These are phyloP conservation scores for Peromyscus californicus DNA, from an alignment of 2,113 vertebrate species.

Conservation along the genomic window DNA sequence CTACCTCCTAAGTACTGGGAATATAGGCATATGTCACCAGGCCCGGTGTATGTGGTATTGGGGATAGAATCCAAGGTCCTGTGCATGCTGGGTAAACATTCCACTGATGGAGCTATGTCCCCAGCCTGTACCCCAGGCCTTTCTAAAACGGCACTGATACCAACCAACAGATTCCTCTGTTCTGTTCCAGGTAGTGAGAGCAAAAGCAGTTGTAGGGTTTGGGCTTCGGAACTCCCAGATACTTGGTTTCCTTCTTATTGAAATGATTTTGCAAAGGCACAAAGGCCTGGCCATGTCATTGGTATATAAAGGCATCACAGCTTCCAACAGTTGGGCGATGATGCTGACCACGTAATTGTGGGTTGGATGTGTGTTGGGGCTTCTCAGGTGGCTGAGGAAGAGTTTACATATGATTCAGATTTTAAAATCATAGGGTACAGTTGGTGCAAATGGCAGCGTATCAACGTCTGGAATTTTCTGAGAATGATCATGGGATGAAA, in stretches of 20 bases:
- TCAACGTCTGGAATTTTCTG: constrained; percentile 9
- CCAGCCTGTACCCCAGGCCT: background rate
- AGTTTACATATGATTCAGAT: constrained; percentile 49
- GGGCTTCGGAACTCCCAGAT: background rate
- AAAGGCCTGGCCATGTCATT: rapidly evolving
- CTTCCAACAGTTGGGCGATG: background rate
- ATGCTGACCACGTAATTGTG: background rate
- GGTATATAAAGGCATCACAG: background rate
- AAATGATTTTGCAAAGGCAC: background rate
- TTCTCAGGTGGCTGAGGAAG: constrained; percentile 39
- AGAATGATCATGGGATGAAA: background rate
- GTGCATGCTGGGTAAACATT: background rate
- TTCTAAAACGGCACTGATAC: background rate
- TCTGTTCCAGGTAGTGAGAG: constrained; percentile 8
- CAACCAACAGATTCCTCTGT: constrained; percentile 5
- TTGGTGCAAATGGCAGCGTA: background rate
- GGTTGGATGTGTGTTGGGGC: background rate
- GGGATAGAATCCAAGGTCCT: background rate
- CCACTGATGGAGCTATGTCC: background rate
- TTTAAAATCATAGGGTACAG: constrained; percentile 1
- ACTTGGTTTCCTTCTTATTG: background rate
- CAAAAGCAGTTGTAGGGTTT: constrained; percentile 11
- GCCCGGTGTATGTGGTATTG: background rate
- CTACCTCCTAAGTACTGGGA: background rate
- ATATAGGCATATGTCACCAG: background rate